Evolutionary conservation across 2,888 invertebrate species (phyloP).

Genomic region (Mechanitis mazaeus): DNA sequence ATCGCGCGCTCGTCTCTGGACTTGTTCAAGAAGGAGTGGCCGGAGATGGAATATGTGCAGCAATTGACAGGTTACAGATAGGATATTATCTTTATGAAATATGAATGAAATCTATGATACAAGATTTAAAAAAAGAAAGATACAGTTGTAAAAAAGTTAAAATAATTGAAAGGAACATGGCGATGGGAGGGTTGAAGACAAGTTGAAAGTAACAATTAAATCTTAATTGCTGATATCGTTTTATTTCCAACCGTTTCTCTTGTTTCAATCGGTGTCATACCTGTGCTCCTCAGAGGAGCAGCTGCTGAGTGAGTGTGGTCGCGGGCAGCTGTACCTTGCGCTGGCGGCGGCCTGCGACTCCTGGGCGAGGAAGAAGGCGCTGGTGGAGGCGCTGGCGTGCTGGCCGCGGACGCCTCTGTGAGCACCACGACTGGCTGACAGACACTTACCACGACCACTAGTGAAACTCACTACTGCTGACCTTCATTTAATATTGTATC

Average conservation of each 20-base stretch:
- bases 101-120: too few species aligned
- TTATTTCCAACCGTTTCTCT: too few species aligned
- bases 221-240: too few species aligned
- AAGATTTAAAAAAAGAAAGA: too few species aligned
- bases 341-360: slow-evolving; percentile 39
- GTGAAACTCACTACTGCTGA: background rate
- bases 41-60: slow-evolving; percentile 34
- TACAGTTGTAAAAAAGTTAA: too few species aligned
- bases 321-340: slow-evolving; percentile 42
- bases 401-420: slow-evolving; percentile 49
- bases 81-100: too few species aligned
- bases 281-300: slow-evolving; percentile 41
- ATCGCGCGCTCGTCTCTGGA: slow-evolving; percentile 47
- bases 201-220: too few species aligned
- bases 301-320: slow-evolving; percentile 43
- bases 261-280: too few species aligned
- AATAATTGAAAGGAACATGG: too few species aligned
- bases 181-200: too few species aligned
- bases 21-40: slow-evolving; percentile 52
- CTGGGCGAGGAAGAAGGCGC: slow-evolving; percentile 53
- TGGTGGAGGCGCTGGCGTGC: slow-evolving; percentile 59
- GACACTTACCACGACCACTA: too few species aligned
- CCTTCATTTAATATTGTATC: too few species aligned
- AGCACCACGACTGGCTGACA: background rate
- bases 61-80: slow-evolving; percentile 41